Conservation (phyloP, 2,797 vertebrate genomes). For the Zenarchopterus dispar region DNA sequence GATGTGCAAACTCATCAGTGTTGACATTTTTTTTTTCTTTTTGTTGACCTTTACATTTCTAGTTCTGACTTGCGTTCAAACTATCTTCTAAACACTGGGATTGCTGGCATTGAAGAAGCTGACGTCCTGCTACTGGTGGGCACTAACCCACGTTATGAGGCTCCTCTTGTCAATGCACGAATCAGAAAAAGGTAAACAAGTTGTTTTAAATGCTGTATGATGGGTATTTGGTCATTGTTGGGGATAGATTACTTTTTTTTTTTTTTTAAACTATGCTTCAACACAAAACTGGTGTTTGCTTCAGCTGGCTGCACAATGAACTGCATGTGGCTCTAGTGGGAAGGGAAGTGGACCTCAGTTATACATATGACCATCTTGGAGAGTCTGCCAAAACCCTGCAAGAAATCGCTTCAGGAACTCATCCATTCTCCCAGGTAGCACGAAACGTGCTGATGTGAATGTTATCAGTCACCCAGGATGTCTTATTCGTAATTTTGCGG, state of each 20-base stretch:
- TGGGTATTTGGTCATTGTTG: background rate
- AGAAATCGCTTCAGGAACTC: slow-evolving; percentile 85
- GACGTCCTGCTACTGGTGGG: slow-evolving; percentile 89
- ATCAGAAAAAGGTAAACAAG: slow-evolving; percentile 86
- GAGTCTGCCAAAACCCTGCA: slow-evolving; percentile 87
- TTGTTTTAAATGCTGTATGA: background rate
- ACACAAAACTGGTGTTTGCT: slow-evolving; percentile 26
- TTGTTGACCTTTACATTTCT: slow-evolving; percentile 16
- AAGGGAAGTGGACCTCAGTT: slow-evolving; percentile 87
- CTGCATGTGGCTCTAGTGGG: slow-evolving; percentile 88
- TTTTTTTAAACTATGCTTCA: slow-evolving; percentile 3
- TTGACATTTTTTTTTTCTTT: background rate
- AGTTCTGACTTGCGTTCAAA: slow-evolving; percentile 91
- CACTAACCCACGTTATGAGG: slow-evolving; percentile 91
- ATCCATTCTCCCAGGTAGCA: slow-evolving; percentile 85
- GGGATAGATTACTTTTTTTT: background rate
- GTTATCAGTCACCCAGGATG: slow-evolving; percentile 6
- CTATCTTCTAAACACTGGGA: slow-evolving; percentile 90
- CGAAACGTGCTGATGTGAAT: background rate
- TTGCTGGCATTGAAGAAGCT: slow-evolving; percentile 89
- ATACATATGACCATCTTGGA: slow-evolving; percentile 89
- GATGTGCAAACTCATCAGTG: background rate
- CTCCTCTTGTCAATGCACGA: slow-evolving; percentile 89
- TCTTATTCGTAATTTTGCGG: background rate
- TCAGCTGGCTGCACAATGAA: slow-evolving; percentile 94